These are phyloP conservation scores for Azemiops feae DNA, from an alignment of 2,113 vertebrate species.

Conservation along the genomic window DNA sequence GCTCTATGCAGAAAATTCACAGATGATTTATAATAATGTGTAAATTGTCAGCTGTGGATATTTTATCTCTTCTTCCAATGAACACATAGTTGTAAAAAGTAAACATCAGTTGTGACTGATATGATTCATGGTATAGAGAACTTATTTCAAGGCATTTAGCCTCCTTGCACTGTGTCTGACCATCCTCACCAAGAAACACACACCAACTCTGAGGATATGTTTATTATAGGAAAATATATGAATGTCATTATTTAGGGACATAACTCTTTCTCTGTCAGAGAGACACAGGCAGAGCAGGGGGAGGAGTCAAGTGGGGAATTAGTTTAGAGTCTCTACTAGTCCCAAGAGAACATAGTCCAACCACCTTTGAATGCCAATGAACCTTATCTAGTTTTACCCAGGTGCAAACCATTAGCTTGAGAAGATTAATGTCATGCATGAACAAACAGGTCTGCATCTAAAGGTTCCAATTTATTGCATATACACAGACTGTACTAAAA, in stretches of 20 bases:
- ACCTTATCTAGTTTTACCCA: neutral
- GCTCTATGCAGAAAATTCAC: neutral
- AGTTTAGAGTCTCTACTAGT: neutral
- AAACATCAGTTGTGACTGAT: neutral
- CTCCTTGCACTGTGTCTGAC: neutral
- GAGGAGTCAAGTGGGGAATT: neutral
- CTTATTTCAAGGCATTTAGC: neutral
- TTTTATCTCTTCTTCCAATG: neutral
- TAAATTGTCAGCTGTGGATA: neutral
- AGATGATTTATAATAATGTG: slow-evolving; percentile 5
- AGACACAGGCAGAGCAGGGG: neutral
- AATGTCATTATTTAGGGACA: neutral
- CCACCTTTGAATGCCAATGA: neutral
- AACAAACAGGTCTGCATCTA: neutral
- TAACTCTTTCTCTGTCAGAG: neutral
- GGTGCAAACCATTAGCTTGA: neutral
- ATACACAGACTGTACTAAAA: neutral
- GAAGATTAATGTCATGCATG: neutral
- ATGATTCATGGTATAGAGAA: neutral
- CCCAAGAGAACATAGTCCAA: neutral
- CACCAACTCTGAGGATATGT: neutral
- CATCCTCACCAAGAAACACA: neutral
- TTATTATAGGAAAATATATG: neutral
- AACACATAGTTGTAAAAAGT: neutral
- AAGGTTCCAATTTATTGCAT: neutral